These are phyloP conservation scores for Torymus aiolomorphi DNA, from an alignment of 2,888 invertebrate species.

Conservation along the genomic window DNA sequence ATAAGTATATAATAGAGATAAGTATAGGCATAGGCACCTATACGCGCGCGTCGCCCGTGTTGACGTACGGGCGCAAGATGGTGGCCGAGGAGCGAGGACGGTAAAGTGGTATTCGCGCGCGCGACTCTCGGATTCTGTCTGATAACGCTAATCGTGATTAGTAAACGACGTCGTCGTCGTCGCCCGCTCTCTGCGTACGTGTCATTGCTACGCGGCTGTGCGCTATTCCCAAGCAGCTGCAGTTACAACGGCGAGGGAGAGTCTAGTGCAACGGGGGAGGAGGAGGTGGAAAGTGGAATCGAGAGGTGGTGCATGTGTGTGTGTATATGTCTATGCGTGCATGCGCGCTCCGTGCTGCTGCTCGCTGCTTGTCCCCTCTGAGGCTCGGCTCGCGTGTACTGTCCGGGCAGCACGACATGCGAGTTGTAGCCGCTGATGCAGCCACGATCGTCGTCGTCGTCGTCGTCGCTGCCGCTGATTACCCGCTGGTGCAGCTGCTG, in stretches of 20 bases:
- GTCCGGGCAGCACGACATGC: background rate
- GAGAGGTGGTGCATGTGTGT: background rate
- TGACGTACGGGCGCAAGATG: conserved; percentile 50
- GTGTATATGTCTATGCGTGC: background rate
- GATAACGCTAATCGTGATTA: conserved; percentile 30
- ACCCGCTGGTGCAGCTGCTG: background rate
- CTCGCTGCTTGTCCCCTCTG: too few species aligned
- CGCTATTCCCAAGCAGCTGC: too few species aligned
- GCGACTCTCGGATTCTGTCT: background rate
- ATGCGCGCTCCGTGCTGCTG: too few species aligned
- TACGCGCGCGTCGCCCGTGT: conserved; percentile 10
- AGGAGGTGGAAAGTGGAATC: too few species aligned
- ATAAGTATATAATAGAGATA: background rate
- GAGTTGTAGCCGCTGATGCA: background rate
- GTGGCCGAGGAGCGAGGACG: conserved; percentile 47
- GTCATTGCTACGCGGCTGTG: too few species aligned
- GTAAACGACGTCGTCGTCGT: too few species aligned
- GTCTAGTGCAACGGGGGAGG: too few species aligned
- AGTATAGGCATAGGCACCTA: background rate
- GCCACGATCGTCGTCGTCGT: background rate
- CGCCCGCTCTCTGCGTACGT: too few species aligned
- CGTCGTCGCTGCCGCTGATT: background rate
- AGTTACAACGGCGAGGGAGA: too few species aligned
- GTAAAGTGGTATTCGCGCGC: conserved; percentile 41
- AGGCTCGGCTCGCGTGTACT: too few species aligned